Conservation (phyloP, 1,140 invertebrate species). For the Cyrtorhinus lividipennis region DNA sequence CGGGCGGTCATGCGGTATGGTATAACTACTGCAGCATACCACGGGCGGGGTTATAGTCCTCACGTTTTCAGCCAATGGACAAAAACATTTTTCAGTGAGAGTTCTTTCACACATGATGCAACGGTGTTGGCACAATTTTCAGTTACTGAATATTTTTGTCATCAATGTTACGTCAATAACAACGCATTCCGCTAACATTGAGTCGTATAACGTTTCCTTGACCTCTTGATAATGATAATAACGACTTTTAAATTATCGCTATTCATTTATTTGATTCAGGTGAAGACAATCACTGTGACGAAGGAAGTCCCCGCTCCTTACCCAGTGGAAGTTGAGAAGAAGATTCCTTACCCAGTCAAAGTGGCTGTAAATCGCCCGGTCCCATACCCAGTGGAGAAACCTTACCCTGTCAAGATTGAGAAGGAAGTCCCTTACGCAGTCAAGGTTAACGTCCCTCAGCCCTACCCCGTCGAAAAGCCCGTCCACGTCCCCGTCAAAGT, state of each 20-base stretch:
- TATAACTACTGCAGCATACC: no score
- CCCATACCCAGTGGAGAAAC: neutral
- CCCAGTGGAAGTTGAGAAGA: slow-evolving; percentile 10
- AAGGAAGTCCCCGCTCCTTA: slow-evolving; percentile 7
- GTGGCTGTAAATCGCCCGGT: neutral
- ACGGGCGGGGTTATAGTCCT: no score
- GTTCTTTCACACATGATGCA: neutral
- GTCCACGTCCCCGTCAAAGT: slow-evolving; percentile 7
- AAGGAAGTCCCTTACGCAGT: slow-evolving; percentile 11
- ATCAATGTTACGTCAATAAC: neutral
- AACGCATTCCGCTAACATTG: no score
- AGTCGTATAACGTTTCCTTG: no score
- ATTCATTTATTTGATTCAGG: neutral
- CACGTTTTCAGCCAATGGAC: no score
- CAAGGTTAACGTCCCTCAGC: slow-evolving; percentile 11
- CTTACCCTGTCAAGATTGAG: slow-evolving; percentile 9
- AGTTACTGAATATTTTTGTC: neutral
- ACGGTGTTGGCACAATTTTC: neutral
- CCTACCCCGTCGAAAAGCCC: slow-evolving; percentile 10
- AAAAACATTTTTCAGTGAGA: neutral
- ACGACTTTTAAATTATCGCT: neutral
- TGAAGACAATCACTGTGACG: slow-evolving; percentile 11
- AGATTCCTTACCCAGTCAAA: slow-evolving; percentile 7
- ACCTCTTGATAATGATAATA: no score
- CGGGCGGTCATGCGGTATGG: no score